Base-by-base conservation (phyloP, 2,113 vertebrate genomes). In the Pyxicephalus adspersus region DNA sequence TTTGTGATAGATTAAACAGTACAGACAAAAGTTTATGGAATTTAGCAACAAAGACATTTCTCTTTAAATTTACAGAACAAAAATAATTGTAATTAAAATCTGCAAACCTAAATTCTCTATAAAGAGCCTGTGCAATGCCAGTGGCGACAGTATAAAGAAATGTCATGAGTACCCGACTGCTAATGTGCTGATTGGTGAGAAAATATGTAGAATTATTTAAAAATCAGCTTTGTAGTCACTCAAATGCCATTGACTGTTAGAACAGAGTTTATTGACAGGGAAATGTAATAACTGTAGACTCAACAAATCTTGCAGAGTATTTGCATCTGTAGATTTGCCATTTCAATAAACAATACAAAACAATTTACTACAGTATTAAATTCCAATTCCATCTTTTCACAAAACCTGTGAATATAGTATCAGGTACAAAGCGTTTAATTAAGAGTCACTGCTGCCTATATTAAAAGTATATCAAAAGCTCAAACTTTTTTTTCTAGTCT, bases 231-330 rank as follows among this genome's bases (percentile, higher is more conserved):
- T 72, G 23, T 72, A 38, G 31, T 58, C 23, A 29, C 71, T 60
- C 13, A 34, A 11, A 60, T 74, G 19, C 51, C 54, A 74, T 34
- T 31, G 71, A 60, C 71, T 74, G 71, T 23, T 25, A 22, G 13
- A 75, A 38, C 28, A 3, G 57, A 51, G 58, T 76, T 63, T 76
- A 76, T 76, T 64, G 73, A 76, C 55, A 58, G 58, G 18, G 26
- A 65, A 65, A 65, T 25, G 26, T 65, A 64, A 76, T 76, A 63
- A 76, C 26, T 76, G 73, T 76, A 76, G 73, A 76, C 73, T 76
- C 73, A 76, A 76, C 73, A 63, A 65, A 63, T 63, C 73, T 5
- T 20, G 28, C 73, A 45, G 58, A 38, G 57, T 34, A 63, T 61
- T 51, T 9, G 23, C 57, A 38, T 51, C 73, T 51, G 58, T 28